A percentile compares a stretch with the other conserved stretches of the same genome.
Evolutionary conservation across 2,113 vertebrate genomes (phyloP).

Genomic region (Menidia beryllina): DNA sequence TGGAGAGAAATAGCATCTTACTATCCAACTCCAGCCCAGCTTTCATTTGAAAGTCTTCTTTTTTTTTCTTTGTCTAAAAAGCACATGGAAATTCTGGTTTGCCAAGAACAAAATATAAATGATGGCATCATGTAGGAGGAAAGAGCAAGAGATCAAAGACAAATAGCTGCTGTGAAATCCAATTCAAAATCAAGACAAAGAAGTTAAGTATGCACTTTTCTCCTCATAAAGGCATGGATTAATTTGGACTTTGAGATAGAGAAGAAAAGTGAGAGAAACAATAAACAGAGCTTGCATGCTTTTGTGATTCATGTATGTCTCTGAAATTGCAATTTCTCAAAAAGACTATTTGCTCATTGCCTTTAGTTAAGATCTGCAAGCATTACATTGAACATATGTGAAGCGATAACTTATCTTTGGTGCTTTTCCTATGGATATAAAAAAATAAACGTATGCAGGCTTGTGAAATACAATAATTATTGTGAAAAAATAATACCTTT

Average conservation of each 20-base stretch:
- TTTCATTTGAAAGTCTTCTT: neutral
- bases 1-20: slow-evolving; percentile 1
- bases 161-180: slow-evolving; percentile 12
- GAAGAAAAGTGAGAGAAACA: slow-evolving; percentile 3
- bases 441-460: neutral
- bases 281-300: neutral
- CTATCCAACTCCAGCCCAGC: neutral
- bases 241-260: neutral
- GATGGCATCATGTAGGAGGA: slow-evolving; percentile 11
- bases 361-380: neutral
- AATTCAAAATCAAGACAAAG: slow-evolving; percentile 8
- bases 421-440: neutral
- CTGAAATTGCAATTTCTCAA: neutral
- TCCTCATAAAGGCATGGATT: neutral
- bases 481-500: slow-evolving; percentile 25
- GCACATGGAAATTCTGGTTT: slow-evolving; percentile 14
- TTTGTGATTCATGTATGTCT: neutral
- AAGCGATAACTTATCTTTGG: neutral
- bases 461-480: neutral
- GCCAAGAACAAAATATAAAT: slow-evolving; percentile 20
- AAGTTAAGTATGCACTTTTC: neutral
- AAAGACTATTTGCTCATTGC: neutral
- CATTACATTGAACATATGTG: neutral
- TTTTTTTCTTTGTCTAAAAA: slow-evolving; percentile 5
- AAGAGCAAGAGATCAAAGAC: slow-evolving; percentile 27